Conservation (phyloP, 2,113 vertebrate genomes). For the Etia nguti region DNA sequence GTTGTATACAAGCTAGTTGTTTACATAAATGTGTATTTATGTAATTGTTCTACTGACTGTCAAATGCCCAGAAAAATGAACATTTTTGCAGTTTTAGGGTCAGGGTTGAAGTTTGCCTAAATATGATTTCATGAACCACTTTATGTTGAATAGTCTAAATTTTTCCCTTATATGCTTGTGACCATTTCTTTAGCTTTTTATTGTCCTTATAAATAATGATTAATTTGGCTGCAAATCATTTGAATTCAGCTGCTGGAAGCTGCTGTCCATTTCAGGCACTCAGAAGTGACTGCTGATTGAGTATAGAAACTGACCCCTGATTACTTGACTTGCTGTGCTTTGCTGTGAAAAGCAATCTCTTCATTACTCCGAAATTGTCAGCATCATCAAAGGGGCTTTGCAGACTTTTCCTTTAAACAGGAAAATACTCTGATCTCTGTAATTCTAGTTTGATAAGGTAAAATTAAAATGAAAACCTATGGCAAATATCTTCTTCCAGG, state of each 20-base stretch:
- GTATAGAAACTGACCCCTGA: slow-evolving; percentile 9
- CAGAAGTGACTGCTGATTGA: slow-evolving; percentile 27
- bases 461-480: not conserved
- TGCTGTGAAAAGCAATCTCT: slow-evolving; percentile 9
- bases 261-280: not conserved
- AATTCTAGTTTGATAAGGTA: not conserved
- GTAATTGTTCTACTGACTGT: not conserved
- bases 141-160: not conserved
- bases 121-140: not conserved
- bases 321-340: slow-evolving; percentile 25
- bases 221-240: slow-evolving; percentile 15
- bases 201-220: not conserved
- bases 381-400: slow-evolving; percentile 8
- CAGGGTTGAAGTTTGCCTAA: not conserved
- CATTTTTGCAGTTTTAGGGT: not conserved
- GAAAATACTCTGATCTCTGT: not conserved
- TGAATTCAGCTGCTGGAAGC: not conserved
- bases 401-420: not conserved
- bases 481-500: not conserved
- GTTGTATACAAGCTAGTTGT: not conserved
- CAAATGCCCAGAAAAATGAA: not conserved
- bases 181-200: slow-evolving; percentile 7
- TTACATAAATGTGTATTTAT: not conserved
- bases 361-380: slow-evolving; percentile 30
- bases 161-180: not conserved